These are phyloP conservation scores for Zapornia atra DNA, from an alignment of 2,113 vertebrate species.

Conservation along the genomic window DNA sequence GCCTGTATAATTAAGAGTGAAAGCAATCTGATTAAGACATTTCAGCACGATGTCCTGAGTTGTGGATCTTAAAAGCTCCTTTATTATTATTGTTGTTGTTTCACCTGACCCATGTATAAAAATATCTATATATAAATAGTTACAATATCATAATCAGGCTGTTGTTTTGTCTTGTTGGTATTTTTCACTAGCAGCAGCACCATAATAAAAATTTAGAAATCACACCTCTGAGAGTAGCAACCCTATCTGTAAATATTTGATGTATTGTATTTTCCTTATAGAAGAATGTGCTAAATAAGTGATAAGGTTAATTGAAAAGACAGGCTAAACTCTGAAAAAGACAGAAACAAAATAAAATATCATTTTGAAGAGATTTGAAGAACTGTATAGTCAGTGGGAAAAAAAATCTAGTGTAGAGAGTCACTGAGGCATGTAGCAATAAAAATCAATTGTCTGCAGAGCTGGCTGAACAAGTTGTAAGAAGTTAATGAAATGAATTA, in stretches of 20 bases:
- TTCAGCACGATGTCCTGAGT: neutral
- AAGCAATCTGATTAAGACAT: conserved; percentile 7
- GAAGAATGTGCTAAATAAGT: neutral
- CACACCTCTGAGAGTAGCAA: neutral
- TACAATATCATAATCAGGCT: neutral
- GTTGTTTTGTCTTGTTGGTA: neutral
- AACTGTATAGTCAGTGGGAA: neutral
- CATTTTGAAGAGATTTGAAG: neutral
- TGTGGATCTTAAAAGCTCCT: neutral
- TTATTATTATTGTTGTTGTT: neutral
- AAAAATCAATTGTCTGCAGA: conserved; percentile 60
- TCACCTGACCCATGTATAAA: neutral
- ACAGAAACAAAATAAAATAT: neutral
- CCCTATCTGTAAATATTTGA: neutral
- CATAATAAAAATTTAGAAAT: neutral
- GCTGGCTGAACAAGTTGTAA: conserved; percentile 53
- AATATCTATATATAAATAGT: neutral
- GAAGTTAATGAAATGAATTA: conserved; percentile 52
- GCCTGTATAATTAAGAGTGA: neutral
- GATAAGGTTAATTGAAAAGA: neutral
- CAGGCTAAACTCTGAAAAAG: neutral
- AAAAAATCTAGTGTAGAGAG: neutral
- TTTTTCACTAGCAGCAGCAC: neutral
- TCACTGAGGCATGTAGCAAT: conserved; percentile 5
- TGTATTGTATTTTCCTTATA: neutral